These are phyloP conservation scores for Gastrophryne carolinensis DNA, from an alignment of 2,797 vertebrate genomes.

Conservation along the genomic window DNA sequence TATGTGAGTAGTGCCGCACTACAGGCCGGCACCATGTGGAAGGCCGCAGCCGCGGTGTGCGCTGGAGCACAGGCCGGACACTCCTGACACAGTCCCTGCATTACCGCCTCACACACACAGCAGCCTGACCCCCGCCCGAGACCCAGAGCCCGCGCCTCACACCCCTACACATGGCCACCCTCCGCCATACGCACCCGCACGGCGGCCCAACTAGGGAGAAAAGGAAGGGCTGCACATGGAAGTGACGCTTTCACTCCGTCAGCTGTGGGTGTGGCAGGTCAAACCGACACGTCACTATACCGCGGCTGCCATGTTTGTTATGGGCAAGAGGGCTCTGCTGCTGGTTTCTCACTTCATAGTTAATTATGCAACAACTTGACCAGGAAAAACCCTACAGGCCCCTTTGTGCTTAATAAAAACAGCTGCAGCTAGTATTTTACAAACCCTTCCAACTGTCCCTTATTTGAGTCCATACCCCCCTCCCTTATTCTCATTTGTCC, in stretches of 20 bases:
- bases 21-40: background rate
- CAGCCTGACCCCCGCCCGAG: too few species aligned
- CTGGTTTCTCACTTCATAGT: background rate
- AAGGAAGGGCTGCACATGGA: conserved; percentile 48
- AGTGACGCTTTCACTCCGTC: background rate
- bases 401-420: too few species aligned
- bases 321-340: background rate
- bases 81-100: too few species aligned
- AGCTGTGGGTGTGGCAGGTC: background rate
- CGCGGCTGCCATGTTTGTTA: background rate
- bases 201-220: conserved; percentile 41
- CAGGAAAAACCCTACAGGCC: background rate
- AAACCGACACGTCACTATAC: background rate
- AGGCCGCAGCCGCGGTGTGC: background rate
- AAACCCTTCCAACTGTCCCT: background rate
- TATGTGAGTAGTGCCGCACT: too few species aligned
- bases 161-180: background rate
- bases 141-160: too few species aligned
- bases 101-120: background rate
- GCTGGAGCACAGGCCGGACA: background rate
- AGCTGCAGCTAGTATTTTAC: too few species aligned
- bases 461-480: too few species aligned
- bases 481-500: too few species aligned
- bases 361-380: background rate
- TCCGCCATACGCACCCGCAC: background rate